phyloP scores from a whole-genome alignment of 2,113 vertebrate species.

The Cromileptes altivelis region DNA sequence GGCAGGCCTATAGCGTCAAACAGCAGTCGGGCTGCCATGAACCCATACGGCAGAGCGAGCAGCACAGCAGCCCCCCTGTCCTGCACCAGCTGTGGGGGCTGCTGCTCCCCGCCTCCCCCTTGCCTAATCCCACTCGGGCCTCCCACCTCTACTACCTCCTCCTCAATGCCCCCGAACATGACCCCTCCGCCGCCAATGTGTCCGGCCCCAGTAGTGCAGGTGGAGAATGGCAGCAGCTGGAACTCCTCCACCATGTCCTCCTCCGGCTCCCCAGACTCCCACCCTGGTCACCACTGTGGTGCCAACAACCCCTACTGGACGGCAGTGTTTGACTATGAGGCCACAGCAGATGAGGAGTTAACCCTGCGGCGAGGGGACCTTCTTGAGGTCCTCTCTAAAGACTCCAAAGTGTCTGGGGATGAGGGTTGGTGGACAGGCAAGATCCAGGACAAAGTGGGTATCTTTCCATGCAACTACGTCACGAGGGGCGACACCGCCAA shows the following conservation, averaged over 20 bases:
- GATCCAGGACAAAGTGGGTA: conserved; percentile 91
- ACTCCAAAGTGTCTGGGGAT: conserved; percentile 92
- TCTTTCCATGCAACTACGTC: conserved; percentile 94
- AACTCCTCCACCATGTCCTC: conserved; percentile 81
- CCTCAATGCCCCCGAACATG: conserved; percentile 70
- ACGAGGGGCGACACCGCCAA: conserved; percentile 81
- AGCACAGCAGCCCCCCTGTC: conserved; percentile 77
- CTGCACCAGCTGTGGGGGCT: conserved; percentile 84
- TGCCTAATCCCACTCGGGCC: conserved; percentile 67
- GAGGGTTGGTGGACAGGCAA: conserved; percentile 95
- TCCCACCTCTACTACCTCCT: conserved; percentile 63
- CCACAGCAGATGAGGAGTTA: conserved; percentile 91
- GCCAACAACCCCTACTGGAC: conserved; percentile 86
- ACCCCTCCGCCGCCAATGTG: conserved; percentile 72
- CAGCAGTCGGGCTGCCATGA: conserved; percentile 79
- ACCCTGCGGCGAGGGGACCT: conserved; percentile 90
- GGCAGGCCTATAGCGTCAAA: conserved; percentile 76
- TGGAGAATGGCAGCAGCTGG: conserved; percentile 86
- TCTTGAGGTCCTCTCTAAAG: conserved; percentile 92
- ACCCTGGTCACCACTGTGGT: conserved; percentile 67
- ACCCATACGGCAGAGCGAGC: conserved; percentile 80
- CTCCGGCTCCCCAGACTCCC: conserved; percentile 81
- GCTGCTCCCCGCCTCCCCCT: conserved; percentile 80
- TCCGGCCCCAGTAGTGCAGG: conserved; percentile 61
- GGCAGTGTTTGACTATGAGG: conserved; percentile 93